Percentiles rank a stretch among this genome's conserved stretches.
Conservation (phyloP, 2,888 invertebrate species). For the Apantesis nais region DNA sequence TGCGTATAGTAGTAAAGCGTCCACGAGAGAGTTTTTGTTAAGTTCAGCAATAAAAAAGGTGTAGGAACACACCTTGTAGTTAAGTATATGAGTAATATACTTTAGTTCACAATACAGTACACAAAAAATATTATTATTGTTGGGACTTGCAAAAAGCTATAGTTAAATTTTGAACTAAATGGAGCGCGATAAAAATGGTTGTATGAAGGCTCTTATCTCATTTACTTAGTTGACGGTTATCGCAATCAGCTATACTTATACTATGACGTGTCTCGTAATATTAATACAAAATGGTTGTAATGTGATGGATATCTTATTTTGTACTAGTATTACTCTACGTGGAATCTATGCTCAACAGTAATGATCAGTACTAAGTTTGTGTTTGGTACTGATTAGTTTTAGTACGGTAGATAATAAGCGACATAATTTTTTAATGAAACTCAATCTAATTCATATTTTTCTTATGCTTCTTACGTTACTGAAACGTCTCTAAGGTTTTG, state of each 20-base stretch:
- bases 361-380: not conserved
- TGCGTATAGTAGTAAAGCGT: not conserved
- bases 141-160: conserved; percentile 24
- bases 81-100: not conserved
- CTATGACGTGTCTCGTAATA: conserved; percentile 31
- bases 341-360: not conserved
- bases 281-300: conserved; percentile 30
- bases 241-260: conserved; percentile 29
- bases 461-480: not conserved
- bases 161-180: conserved; percentile 17
- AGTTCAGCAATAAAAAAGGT: not conserved
- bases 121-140: not conserved
- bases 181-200: conserved; percentile 21
- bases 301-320: conserved; percentile 29
- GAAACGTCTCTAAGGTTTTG: not conserved
- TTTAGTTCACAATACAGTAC: not conserved
- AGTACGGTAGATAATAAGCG: conserved; percentile 3
- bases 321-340: not conserved
- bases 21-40: not conserved
- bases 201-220: conserved; percentile 19
- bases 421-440: not conserved
- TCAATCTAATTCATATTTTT: conserved; percentile 1
- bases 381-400: conserved; percentile 5
- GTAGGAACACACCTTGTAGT: not conserved
- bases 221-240: conserved; percentile 23